Evolutionary conservation across 2,888 invertebrate genomes (phyloP), one percentile per base, ranked within the genome.

Genomic region (Watsonalla binaria): DNA sequence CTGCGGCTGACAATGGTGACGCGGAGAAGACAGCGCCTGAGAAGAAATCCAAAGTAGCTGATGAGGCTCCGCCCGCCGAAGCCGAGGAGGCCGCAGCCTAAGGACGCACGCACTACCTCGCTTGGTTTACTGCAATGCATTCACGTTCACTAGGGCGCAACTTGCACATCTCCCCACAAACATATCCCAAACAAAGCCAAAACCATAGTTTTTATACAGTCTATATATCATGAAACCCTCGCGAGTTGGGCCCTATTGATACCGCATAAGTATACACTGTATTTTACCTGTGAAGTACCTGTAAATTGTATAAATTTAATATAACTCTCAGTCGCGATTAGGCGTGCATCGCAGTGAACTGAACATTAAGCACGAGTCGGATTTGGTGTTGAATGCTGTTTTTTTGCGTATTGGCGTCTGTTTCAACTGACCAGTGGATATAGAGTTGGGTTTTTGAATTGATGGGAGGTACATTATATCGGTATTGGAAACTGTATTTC

Each of bases 1-100:
- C 91, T 15, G 89, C 92, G 9, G 91, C 86, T 5, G 89, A 90
- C 60, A 88, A 88, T 46, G 92, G 90, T 52, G 93, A 92, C 50
- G 85, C 86, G 8, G 94, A 94, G 61, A 94, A 92, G 65, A 92
- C 92, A 49, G 93, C 93, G 57, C 94, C 94, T 7, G 95, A 95
- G 74, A 95, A 95, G 84, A 95, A 95, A 74, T 92, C 94, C 62
- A 95, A 94, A 86, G 88, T 94, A 54, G 93, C 92, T 11, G 94
- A 94, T 50, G 92, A 92, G 60, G 78, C 85, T 51, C 78, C 87
- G 4, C 82, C 91, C 7, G 92, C 92, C 11, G 94, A 94, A 69
- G 92, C 92, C 34, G 92, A 92, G 56, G 92, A 92, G 72, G 92
- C 92, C 52, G 90, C 92, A 57, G 93, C 93, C 79, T 93, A 93